phyloP scores from a whole-genome alignment of 2,113 vertebrate genomes.

The Menura novaehollandiae region DNA sequence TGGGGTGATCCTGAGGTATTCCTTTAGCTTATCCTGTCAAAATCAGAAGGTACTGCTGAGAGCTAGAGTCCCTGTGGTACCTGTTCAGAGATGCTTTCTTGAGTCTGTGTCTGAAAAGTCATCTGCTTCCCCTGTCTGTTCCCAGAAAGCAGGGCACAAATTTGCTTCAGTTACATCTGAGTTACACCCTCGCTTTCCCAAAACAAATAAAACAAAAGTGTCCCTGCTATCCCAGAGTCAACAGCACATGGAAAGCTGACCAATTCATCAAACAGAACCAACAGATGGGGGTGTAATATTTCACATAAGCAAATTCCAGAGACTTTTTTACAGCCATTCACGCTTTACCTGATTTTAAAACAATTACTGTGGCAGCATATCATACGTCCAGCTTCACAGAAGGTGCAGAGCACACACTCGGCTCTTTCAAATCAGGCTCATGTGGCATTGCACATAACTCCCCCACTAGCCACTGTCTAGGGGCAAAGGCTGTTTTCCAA shows the following conservation, averaged over 20 bases:
- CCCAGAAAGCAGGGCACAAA: neutral
- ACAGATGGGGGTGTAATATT: neutral
- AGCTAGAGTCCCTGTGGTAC: neutral
- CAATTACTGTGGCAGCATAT: neutral
- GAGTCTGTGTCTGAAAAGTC: neutral
- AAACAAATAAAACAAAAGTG: neutral
- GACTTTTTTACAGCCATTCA: neutral
- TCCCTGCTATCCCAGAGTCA: neutral
- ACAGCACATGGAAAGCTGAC: neutral
- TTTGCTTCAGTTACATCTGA: neutral
- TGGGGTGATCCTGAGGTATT: neutral
- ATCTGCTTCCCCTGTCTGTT: neutral
- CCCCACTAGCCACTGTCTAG: too few species aligned
- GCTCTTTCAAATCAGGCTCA: neutral
- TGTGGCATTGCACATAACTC: rapidly evolving
- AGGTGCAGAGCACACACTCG: neutral
- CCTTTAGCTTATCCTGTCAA: neutral
- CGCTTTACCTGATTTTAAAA: neutral
- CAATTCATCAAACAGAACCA: neutral
- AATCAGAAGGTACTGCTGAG: neutral
- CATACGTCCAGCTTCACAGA: neutral
- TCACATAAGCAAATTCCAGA: neutral
- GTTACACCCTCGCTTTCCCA: neutral
- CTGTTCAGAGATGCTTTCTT: neutral
- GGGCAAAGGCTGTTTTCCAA: neutral